Conservation (phyloP, 1,140 invertebrate species). For the Brachionus calyciflorus region DNA sequence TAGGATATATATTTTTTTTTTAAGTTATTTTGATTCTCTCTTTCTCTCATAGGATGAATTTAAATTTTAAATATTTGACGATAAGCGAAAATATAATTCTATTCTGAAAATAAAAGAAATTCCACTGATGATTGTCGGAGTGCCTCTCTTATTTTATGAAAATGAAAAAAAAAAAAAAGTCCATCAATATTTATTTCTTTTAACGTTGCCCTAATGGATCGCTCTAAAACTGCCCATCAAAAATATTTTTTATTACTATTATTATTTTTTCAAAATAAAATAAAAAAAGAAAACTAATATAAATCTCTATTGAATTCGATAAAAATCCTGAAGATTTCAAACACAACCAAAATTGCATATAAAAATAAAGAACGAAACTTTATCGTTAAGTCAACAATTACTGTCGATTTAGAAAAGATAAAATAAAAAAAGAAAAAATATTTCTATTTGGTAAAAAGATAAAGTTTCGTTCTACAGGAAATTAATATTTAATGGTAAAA, state of each 20-base stretch:
- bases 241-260: constrained; percentile 20
- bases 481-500: constrained; percentile 32
- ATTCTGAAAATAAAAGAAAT: not conserved
- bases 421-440: not conserved
- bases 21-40: constrained; percentile 14
- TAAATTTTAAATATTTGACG: not conserved
- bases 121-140: constrained; percentile 32
- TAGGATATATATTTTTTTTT: not conserved
- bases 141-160: not conserved
- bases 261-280: not conserved
- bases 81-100: constrained; percentile 22
- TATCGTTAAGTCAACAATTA: not conserved
- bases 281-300: no score
- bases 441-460: not conserved
- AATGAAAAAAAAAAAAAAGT: no score
- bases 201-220: constrained; percentile 6
- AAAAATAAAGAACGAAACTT: no score
- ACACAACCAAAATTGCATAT: no score
- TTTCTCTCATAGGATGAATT: constrained; percentile 20
- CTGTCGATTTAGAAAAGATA: not conserved
- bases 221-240: constrained; percentile 24
- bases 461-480: constrained; percentile 11
- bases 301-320: no score
- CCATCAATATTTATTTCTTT: not conserved
- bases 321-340: no score